These are phyloP conservation scores for Meloidogyne exigua DNA, from an alignment of 1,140 invertebrate species.

Conservation along the genomic window DNA sequence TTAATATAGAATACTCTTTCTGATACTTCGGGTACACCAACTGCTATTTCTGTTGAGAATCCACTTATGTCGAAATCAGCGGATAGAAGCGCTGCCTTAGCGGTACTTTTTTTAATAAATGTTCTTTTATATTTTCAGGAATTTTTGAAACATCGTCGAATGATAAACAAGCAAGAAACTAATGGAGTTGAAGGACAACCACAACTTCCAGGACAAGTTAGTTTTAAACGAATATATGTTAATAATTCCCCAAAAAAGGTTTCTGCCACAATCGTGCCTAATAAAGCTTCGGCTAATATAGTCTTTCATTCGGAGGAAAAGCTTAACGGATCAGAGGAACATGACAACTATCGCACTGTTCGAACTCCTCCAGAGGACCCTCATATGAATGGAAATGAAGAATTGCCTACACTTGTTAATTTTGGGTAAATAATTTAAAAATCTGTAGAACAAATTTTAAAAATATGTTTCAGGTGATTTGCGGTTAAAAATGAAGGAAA, in stretches of 20 bases:
- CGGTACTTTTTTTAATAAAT: too few relatives aligned
- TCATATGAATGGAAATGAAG: conserved; percentile 11
- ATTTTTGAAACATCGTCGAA: too few relatives aligned
- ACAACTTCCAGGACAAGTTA: too few relatives aligned
- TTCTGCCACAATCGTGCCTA: neutral
- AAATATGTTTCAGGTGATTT: neutral
- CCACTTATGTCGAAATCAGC: neutral
- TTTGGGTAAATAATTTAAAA: neutral
- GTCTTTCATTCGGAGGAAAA: neutral
- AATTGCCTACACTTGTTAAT: conserved; percentile 6
- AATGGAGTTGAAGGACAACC: too few relatives aligned
- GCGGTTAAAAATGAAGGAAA: too few relatives aligned
- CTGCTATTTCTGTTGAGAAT: conserved; percentile 14
- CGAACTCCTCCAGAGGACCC: conserved; percentile 26
- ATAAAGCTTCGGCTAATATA: neutral
- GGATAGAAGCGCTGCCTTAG: too few relatives aligned
- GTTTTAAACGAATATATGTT: too few relatives aligned
- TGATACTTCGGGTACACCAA: neutral
- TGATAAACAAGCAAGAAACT: too few relatives aligned
- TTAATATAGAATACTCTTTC: neutral
- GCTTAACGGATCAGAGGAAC: conserved; percentile 6
- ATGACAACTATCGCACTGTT: neutral
- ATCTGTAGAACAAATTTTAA: neutral
- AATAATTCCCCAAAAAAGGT: neutral
- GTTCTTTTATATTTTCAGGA: too few relatives aligned